phyloP scores from a whole-genome alignment of 2,888 invertebrate species.

The Bedellia somnulentella region DNA sequence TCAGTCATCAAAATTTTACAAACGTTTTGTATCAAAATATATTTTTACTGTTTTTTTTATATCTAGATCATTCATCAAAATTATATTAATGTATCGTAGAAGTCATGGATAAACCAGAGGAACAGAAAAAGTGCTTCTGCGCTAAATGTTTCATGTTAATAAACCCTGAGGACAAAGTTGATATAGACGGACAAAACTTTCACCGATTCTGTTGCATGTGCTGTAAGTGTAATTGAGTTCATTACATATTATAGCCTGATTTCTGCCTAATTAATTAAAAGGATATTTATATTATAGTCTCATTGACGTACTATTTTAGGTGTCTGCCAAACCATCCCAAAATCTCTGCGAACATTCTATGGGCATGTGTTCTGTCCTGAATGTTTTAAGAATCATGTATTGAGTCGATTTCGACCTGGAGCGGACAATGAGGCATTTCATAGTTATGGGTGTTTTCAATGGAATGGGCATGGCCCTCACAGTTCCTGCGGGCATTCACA shows the following conservation, averaged over 20 bases:
- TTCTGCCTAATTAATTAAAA: too few species aligned
- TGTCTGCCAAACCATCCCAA: constrained; percentile 36
- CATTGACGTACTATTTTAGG: constrained; percentile 21
- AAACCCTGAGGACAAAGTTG: constrained; percentile 31
- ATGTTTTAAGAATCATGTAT: constrained; percentile 41
- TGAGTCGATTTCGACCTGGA: constrained; percentile 31
- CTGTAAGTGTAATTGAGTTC: constrained; percentile 25
- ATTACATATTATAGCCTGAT: too few species aligned
- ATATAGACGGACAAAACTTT: constrained; percentile 40
- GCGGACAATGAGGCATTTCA: too few species aligned
- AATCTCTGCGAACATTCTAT: constrained; percentile 42
- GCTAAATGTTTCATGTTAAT: constrained; percentile 41
- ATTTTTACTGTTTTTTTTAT: too few species aligned
- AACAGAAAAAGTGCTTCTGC: constrained; percentile 40
- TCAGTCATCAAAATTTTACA: too few species aligned
- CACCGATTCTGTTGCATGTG: constrained; percentile 42
- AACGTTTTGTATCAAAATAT: too few species aligned
- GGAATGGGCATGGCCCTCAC: too few species aligned
- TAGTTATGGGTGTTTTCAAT: too few species aligned
- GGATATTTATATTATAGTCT: too few species aligned
- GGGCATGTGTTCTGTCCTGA: constrained; percentile 48
- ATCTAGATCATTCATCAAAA: too few species aligned
- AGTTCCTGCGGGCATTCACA: too few species aligned
- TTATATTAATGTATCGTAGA: too few species aligned
- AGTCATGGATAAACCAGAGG: constrained; percentile 30